A percentile compares a stretch with the other conserved stretches of the same genome.
Evolutionary conservation across 1,140 invertebrate species (phyloP).

Genomic region (Theocolax elegans): DNA sequence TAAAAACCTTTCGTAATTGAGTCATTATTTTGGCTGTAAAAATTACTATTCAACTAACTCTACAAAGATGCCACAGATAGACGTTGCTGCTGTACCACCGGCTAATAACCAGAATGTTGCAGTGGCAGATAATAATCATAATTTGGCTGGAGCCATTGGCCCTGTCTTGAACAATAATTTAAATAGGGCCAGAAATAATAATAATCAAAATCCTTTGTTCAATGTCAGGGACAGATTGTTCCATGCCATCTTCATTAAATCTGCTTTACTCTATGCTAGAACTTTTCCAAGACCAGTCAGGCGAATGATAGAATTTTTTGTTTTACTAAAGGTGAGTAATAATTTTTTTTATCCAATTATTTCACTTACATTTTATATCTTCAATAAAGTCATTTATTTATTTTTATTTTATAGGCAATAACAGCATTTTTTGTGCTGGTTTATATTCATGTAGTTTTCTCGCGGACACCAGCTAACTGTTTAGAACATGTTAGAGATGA

Average conservation of each 20-base stretch:
- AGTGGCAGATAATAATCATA: slow-evolving; percentile 57
- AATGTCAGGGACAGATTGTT: slow-evolving; percentile 94
- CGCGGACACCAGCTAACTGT: slow-evolving; percentile 92
- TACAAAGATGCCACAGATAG: slow-evolving; percentile 55
- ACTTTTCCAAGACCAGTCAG: slow-evolving; percentile 87
- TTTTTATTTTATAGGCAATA: slow-evolving; percentile 76
- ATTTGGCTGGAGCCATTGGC: slow-evolving; percentile 55
- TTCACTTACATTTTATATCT: background rate
- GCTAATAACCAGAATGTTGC: slow-evolving; percentile 58
- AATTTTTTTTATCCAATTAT: background rate
- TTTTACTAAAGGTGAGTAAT: slow-evolving; percentile 82
- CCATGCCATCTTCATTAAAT: slow-evolving; percentile 93
- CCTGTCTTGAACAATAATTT: slow-evolving; percentile 55
- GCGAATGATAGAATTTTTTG: slow-evolving; percentile 89
- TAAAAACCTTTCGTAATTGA: slow-evolving; percentile 29
- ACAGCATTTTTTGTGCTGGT: slow-evolving; percentile 89
- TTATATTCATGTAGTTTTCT: slow-evolving; percentile 96
- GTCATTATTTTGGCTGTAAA: slow-evolving; percentile 16
- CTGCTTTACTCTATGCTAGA: slow-evolving; percentile 89
- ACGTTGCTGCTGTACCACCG: slow-evolving; percentile 50
- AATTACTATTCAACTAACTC: slow-evolving; percentile 11
- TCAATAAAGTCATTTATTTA: too few species aligned
- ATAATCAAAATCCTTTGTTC: slow-evolving; percentile 78
- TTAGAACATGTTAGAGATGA: slow-evolving; percentile 87
- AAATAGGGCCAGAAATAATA: slow-evolving; percentile 55